Evolutionary conservation across 2,797 vertebrate species (phyloP).

Genomic region (Crenuchus spilurus): DNA sequence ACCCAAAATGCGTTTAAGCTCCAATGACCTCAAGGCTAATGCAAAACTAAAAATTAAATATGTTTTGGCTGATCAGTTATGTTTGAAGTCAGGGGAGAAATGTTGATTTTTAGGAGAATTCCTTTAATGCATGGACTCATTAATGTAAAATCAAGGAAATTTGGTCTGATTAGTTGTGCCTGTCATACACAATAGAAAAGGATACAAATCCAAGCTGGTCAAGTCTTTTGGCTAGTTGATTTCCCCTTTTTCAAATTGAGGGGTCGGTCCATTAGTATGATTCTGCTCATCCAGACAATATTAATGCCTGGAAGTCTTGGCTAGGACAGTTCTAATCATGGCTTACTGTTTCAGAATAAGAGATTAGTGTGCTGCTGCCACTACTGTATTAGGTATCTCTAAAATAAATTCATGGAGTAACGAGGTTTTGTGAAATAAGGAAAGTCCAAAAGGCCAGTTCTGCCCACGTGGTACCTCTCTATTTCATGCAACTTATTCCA

Average conservation of each 20-base stretch:
- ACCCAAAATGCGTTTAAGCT: no score
- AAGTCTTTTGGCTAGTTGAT: background rate
- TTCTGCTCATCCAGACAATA: background rate
- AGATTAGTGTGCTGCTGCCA: background rate
- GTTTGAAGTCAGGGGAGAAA: no score
- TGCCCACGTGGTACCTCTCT: background rate
- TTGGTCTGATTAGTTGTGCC: background rate
- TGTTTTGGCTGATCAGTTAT: no score
- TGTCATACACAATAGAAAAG: background rate
- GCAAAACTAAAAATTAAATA: no score
- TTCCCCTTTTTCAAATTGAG: background rate
- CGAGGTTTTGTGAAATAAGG: background rate
- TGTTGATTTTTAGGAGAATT: no score
- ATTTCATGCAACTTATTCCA: slow-evolving; percentile 34
- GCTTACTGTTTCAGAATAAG: background rate
- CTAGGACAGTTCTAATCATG: slow-evolving; percentile 1
- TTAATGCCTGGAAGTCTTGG: background rate
- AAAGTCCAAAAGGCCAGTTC: background rate
- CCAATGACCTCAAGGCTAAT: no score
- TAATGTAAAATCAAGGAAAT: background rate
- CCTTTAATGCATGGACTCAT: background rate
- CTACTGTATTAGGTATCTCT: background rate
- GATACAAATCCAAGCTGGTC: background rate
- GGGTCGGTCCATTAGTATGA: background rate
- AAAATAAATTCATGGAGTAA: background rate